These are phyloP conservation scores for Akabosia matsudoensis DNA, from an alignment of 1,140 invertebrate genomes.

Conservation along the genomic window DNA sequence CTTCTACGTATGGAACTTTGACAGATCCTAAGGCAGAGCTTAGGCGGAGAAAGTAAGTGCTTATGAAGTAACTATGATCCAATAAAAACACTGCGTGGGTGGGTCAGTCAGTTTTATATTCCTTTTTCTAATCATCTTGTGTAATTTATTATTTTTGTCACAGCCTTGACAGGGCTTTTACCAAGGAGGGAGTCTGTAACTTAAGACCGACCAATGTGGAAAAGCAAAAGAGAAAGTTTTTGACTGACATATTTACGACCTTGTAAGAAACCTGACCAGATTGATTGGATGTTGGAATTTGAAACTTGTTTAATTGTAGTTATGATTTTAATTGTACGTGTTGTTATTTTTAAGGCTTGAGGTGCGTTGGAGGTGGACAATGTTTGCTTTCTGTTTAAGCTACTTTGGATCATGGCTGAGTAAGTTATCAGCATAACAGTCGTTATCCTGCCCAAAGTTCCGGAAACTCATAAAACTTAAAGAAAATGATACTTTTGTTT, in stretches of 20 bases:
- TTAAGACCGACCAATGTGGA: conserved; percentile 85
- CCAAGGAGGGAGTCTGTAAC: conserved; percentile 90
- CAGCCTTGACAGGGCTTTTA: conserved; percentile 63
- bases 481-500: not conserved
- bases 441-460: too few relatives aligned
- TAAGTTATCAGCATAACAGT: too few relatives aligned
- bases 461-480: too few relatives aligned
- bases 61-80: not conserved
- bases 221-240: conserved; percentile 64
- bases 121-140: not conserved
- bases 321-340: not conserved
- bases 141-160: not conserved
- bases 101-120: too few relatives aligned
- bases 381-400: conserved; percentile 18
- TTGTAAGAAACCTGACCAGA: not conserved
- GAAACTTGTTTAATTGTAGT: too few relatives aligned
- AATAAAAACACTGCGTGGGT: not conserved
- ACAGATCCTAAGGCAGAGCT: not conserved
- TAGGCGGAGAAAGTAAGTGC: not conserved
- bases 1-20: not conserved
- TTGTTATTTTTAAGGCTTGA: conserved; percentile 26
- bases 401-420: conserved; percentile 41
- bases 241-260: conserved; percentile 38
- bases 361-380: conserved; percentile 28
- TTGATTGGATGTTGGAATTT: too few relatives aligned